Base-by-base conservation (phyloP, 2,888 invertebrate species). In the Ctenicera cuprea region DNA sequence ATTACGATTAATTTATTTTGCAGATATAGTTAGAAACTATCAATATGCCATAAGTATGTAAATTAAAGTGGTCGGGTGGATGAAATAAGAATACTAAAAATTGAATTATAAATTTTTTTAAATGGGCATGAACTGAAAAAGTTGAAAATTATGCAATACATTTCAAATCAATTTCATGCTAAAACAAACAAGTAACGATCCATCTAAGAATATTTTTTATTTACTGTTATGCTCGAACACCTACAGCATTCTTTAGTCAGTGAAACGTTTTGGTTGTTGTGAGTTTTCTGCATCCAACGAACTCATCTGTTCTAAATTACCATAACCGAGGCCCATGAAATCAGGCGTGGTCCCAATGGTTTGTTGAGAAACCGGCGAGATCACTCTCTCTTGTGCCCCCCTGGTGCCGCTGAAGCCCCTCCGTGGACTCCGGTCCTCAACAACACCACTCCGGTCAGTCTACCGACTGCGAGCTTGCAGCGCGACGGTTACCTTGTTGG, bases 301-400 rank as follows among this genome's bases (percentile, higher is more conserved):
- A 67, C 71, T 68, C 75, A 72, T 72, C 72, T 62, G 59, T 50
- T 66, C 57, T 11, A 41, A 69, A 75, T 75, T 75, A 75, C 75
- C 75, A 75, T 75, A 72, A 69, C 69, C 59, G 63, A 71, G 61
- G 64, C 61, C 75, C 75, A 59, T 72, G 69, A 72, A 75, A 70
- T 68, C 71, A 73, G 73, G 75, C 74, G 71, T 75, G 74, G 80
- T 65, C 38, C 61, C 63, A 65, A 71, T 65, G 69, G 72, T 66
- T 74, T 66, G 78, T 76, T 74, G 77, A 79, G 80, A 81, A 80
- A 80, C 80, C 80, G 75, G 78, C 74, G 79, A 78, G 80, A 80
- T 82, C 79, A 80, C 80, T 81, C 80, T 82, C 81, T 81, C 81
- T 81, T 77, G 77, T 70, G 74, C 77, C 79, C 79, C 80, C 76